These are phyloP conservation scores for Opisthocomus hoazin DNA, from an alignment of 2,113 vertebrate genomes.

Conservation along the genomic window DNA sequence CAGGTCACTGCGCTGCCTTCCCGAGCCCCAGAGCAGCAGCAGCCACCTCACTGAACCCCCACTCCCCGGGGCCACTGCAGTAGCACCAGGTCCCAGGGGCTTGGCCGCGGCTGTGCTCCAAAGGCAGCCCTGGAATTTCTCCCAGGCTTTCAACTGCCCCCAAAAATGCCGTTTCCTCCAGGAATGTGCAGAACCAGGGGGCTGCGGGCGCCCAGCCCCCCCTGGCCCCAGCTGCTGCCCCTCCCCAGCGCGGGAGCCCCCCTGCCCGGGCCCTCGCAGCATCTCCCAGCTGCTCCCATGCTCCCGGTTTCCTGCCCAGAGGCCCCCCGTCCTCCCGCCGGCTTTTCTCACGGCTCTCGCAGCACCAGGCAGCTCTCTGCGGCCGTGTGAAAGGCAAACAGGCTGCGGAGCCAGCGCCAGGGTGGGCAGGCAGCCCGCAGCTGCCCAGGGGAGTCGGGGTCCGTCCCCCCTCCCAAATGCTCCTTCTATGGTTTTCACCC, in stretches of 20 bases:
- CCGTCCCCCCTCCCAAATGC: not conserved
- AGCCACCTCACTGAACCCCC: not conserved
- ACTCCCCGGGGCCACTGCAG: fast-evolving
- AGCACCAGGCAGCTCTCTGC: conserved; percentile 39
- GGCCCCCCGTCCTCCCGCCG: conserved; percentile 60
- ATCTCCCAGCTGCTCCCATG: conserved; percentile 67
- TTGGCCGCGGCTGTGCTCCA: not conserved
- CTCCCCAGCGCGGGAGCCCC: not conserved
- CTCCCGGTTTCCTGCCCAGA: conserved; percentile 63
- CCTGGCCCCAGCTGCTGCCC: conserved; percentile 67
- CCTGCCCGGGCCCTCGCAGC: not conserved
- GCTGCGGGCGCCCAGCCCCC: not conserved
- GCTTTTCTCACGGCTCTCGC: conserved; percentile 73
- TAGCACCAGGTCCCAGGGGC: not conserved
- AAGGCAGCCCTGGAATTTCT: conserved; percentile 43
- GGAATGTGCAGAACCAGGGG: conserved; percentile 61
- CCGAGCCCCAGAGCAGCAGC: not conserved
- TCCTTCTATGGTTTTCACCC: not conserved
- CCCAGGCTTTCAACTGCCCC: conserved; percentile 49
- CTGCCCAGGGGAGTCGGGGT: not conserved
- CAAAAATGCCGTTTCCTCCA: conserved; percentile 70
- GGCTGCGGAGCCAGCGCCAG: not conserved
- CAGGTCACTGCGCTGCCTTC: not conserved
- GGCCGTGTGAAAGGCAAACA: conserved; percentile 39
- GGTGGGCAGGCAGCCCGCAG: not conserved